These are phyloP conservation scores for Condylura cristata DNA, from an alignment of 2,113 vertebrate genomes.

Conservation along the genomic window DNA sequence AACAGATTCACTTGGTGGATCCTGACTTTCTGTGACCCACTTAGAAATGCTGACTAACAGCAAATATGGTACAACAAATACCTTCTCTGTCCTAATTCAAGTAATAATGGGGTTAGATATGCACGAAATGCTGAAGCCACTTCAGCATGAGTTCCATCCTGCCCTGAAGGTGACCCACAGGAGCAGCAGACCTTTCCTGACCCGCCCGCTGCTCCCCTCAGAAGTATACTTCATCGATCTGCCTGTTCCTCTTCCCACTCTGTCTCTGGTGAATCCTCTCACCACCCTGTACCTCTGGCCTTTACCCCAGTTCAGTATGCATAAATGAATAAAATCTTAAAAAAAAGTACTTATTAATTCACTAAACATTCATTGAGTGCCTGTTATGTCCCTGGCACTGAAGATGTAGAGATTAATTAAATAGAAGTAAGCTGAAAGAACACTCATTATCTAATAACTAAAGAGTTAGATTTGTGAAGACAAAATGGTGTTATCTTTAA, in stretches of 20 bases:
- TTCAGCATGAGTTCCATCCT: no score
- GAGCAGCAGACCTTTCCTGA: no score
- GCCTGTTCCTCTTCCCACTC: no score
- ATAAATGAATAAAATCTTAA: no score
- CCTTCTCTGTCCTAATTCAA: conserved; percentile 22
- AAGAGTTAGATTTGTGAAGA: background rate
- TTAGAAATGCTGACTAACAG: conserved; percentile 19
- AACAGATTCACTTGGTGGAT: background rate
- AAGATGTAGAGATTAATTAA: background rate
- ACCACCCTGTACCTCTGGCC: no score
- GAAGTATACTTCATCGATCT: no score
- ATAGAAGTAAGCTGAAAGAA: background rate
- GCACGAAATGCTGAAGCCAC: no score
- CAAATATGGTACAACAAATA: background rate
- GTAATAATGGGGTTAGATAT: conserved; percentile 13
- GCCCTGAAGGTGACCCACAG: no score
- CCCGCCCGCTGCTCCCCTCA: no score
- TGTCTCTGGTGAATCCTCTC: no score
- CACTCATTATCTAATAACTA: background rate
- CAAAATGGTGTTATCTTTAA: conserved; percentile 10
- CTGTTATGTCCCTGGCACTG: background rate
- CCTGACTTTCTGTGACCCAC: background rate
- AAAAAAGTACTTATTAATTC: background rate
- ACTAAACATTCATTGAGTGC: background rate
- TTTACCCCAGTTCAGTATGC: no score